These are phyloP conservation scores for Microctonus aethiopoides DNA, from an alignment of 2,888 invertebrate species.

Conservation along the genomic window DNA sequence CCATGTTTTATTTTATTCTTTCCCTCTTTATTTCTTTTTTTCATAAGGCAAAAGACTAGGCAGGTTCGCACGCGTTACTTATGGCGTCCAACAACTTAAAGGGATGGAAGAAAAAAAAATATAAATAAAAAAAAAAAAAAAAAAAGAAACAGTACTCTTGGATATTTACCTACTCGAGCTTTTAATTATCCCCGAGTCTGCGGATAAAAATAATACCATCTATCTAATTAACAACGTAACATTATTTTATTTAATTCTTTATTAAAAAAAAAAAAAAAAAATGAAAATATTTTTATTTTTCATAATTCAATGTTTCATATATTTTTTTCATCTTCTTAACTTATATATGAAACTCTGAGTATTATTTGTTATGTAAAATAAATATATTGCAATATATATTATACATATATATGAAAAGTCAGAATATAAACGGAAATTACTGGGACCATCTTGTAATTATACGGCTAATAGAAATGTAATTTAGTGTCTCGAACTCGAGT, in stretches of 20 bases:
- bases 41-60: slow-evolving; percentile 35
- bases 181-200: slow-evolving; percentile 60
- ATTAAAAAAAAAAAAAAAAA: slow-evolving; percentile 13
- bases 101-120: background rate
- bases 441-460: slow-evolving; percentile 68
- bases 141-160: slow-evolving; percentile 41
- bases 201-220: slow-evolving; percentile 48
- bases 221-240: slow-evolving; percentile 48
- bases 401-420: background rate
- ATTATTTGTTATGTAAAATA: background rate
- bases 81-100: slow-evolving; percentile 14
- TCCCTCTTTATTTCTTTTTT: slow-evolving; percentile 6
- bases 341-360: background rate
- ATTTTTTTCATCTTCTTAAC: slow-evolving; percentile 10
- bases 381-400: background rate
- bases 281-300: background rate
- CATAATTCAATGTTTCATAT: background rate
- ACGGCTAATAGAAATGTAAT: slow-evolving; percentile 68
- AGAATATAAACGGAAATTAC: slow-evolving; percentile 67
- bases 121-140: background rate
- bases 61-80: slow-evolving; percentile 39
- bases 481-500: slow-evolving; percentile 67
- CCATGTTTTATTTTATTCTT: background rate
- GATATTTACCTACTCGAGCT: slow-evolving; percentile 67
- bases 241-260: slow-evolving; percentile 35